These are phyloP conservation scores for Meloe dianella DNA, from an alignment of 2,888 invertebrate species.

Conservation along the genomic window DNA sequence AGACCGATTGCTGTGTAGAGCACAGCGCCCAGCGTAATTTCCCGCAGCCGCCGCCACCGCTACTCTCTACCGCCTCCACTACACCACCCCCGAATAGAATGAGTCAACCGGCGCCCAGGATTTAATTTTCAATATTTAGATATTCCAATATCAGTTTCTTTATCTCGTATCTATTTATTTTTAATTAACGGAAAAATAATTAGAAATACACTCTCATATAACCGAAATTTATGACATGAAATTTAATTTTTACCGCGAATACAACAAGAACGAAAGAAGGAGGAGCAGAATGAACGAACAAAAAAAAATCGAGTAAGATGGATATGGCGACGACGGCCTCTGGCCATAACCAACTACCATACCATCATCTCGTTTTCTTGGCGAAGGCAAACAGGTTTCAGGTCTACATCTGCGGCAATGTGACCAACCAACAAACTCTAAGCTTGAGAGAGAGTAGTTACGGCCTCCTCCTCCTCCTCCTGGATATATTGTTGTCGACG, in stretches of 20 bases:
- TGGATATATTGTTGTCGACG: constrained; percentile 17
- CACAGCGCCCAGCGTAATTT: constrained; percentile 14
- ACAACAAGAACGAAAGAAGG: not conserved
- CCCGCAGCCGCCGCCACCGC: constrained; percentile 16
- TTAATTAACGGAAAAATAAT: not conserved
- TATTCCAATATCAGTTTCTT: not conserved
- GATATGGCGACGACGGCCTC: constrained; percentile 13
- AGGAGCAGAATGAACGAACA: not conserved
- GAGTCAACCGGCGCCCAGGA: constrained; percentile 6
- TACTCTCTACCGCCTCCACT: not conserved
- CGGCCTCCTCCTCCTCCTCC: constrained; percentile 29
- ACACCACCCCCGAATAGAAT: not conserved
- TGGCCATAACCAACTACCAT: constrained; percentile 7
- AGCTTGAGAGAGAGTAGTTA: constrained; percentile 21
- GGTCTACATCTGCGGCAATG: constrained; percentile 46
- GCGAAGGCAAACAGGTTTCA: constrained; percentile 58
- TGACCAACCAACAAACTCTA: constrained; percentile 29
- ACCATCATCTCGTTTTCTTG: constrained; percentile 38
- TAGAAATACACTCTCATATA: no score
- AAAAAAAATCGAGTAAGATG: not conserved
- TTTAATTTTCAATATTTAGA: constrained; percentile 9
- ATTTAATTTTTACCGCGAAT: constrained; percentile 12
- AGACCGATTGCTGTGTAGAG: constrained; percentile 14
- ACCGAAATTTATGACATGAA: not conserved
- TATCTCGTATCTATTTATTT: not conserved